Evolutionary conservation across 1,140 invertebrate genomes (phyloP).

Genomic region (Drosophila sechellia): DNA sequence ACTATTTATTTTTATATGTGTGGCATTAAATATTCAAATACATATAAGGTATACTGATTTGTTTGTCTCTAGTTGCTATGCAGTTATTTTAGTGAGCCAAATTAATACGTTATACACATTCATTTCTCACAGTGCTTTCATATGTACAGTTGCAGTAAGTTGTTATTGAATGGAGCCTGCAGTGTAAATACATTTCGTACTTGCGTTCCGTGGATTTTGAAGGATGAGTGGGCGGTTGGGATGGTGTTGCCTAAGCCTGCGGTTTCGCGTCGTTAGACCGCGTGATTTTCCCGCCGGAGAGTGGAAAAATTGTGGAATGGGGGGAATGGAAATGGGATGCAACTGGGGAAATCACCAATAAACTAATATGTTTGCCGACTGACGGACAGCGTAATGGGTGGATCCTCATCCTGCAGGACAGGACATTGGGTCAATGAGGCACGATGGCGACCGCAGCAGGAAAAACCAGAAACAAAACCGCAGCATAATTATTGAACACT

Average conservation of each 20-base stretch:
- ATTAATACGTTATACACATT: too few relatives aligned
- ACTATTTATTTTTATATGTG: too few relatives aligned
- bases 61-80: too few relatives aligned
- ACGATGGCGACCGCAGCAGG: constrained; percentile 14
- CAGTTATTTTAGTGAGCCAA: not conserved
- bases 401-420: constrained; percentile 3
- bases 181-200: constrained; percentile 64
- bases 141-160: constrained; percentile 26
- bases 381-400: constrained; percentile 2
- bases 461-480: constrained; percentile 41
- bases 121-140: not conserved
- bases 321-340: not conserved
- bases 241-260: constrained; percentile 22
- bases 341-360: constrained; percentile 25
- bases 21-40: too few relatives aligned
- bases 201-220: constrained; percentile 20
- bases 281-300: constrained; percentile 45
- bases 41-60: too few relatives aligned
- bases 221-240: not conserved
- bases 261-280: constrained; percentile 47
- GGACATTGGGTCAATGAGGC: constrained; percentile 8
- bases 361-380: constrained; percentile 46
- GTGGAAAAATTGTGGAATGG: not conserved
- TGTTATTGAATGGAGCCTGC: constrained; percentile 52
- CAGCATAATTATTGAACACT: constrained; percentile 72